Evolutionary conservation across 1,140 invertebrate species (phyloP).

Genomic region (Cyclargus thomasi): DNA sequence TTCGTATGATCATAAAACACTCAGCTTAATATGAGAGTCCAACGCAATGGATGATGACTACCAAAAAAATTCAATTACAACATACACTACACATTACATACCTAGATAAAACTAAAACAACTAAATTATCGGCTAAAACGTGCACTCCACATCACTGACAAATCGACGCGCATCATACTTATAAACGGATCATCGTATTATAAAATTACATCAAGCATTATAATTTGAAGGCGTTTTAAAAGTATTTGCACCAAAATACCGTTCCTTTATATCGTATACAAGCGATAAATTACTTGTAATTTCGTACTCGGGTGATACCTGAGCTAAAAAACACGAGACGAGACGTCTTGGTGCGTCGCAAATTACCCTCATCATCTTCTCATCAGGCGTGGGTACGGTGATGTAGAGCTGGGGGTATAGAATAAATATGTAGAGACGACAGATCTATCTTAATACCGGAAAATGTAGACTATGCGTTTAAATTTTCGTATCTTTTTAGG

Average conservation of each 20-base stretch:
- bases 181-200: not conserved
- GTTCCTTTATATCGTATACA: conserved; percentile 38
- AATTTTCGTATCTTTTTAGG: conserved; percentile 2
- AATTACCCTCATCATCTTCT: conserved; percentile 74
- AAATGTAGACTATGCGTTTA: not conserved
- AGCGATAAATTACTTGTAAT: conserved; percentile 71
- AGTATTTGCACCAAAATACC: conserved; percentile 47
- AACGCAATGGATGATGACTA: too few relatives aligned
- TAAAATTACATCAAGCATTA: not conserved
- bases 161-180: not conserved
- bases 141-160: too few relatives aligned
- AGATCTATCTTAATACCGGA: conserved; percentile 4
- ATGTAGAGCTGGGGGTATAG: conserved; percentile 56
- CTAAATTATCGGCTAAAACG: too few relatives aligned
- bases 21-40: too few relatives aligned
- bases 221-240: conserved; percentile 29
- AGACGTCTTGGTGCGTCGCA: conserved; percentile 73
- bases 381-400: conserved; percentile 70
- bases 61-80: too few relatives aligned
- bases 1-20: too few relatives aligned
- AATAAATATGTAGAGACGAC: conserved; percentile 31
- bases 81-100: too few relatives aligned
- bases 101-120: too few relatives aligned
- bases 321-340: conserved; percentile 71
- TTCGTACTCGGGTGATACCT: conserved; percentile 69